A percentile compares a stretch with the other conserved stretches of the same genome.
Conservation (phyloP, 1,140 invertebrate species). For the Anoplophora glabripennis region DNA sequence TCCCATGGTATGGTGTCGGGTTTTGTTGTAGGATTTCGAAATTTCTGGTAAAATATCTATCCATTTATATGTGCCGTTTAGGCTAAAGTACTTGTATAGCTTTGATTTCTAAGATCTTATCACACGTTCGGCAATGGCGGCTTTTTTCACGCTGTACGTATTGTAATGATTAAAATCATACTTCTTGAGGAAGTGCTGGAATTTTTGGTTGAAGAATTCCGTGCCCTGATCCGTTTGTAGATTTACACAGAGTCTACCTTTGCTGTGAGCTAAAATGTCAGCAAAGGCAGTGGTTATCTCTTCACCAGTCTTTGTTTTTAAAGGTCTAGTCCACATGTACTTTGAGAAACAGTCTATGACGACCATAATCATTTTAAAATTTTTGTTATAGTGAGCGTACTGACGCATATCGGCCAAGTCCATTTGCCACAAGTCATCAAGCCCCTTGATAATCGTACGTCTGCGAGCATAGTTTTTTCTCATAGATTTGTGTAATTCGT, state of each 20-base stretch:
- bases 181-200: slow-evolving; percentile 38
- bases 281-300: slow-evolving; percentile 39
- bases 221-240: slow-evolving; percentile 50
- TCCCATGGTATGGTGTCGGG: slow-evolving; percentile 41
- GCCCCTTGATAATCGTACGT: slow-evolving; percentile 43
- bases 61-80: slow-evolving; percentile 39
- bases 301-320: slow-evolving; percentile 51
- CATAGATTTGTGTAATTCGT: too few relatives aligned
- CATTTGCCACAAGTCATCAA: slow-evolving; percentile 49
- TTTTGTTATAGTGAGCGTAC: slow-evolving; percentile 44
- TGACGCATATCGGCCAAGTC: slow-evolving; percentile 48
- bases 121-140: slow-evolving; percentile 47
- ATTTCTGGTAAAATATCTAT: slow-evolving; percentile 34
- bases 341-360: slow-evolving; percentile 53
- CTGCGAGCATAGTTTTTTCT: too few relatives aligned
- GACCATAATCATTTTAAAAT: slow-evolving; percentile 49
- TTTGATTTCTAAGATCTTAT: slow-evolving; percentile 47
- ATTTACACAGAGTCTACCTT: slow-evolving; percentile 45
- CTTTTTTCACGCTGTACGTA: slow-evolving; percentile 47
- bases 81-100: slow-evolving; percentile 46
- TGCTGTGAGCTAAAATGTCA: slow-evolving; percentile 35
- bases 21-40: slow-evolving; percentile 39
- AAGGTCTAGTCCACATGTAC: slow-evolving; percentile 49
- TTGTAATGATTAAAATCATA: slow-evolving; percentile 42
- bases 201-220: slow-evolving; percentile 48